Evolutionary conservation across 1,140 invertebrate species (phyloP).

Genomic region (Zelostemma sp.): DNA sequence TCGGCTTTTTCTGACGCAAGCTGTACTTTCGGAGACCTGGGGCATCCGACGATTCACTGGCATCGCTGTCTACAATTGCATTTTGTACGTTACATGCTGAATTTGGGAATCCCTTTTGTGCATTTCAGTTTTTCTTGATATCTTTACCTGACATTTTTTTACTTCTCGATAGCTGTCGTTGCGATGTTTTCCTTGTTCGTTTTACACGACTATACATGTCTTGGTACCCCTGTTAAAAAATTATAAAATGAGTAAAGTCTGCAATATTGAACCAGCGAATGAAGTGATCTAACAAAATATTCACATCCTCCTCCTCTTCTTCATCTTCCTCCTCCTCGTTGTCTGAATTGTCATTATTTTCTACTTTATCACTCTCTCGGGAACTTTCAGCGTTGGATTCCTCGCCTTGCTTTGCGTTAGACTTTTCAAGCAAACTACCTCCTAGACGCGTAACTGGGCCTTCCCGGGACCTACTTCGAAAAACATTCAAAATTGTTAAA

Average conservation of each 20-base stretch:
- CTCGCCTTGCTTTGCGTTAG: slow-evolving; percentile 54
- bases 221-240: slow-evolving; percentile 61
- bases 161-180: slow-evolving; percentile 63
- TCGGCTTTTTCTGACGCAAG: slow-evolving; percentile 69
- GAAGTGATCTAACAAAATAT: too few species aligned
- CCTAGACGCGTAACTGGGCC: slow-evolving; percentile 64
- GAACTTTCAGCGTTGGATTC: slow-evolving; percentile 56
- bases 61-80: slow-evolving; percentile 58
- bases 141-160: slow-evolving; percentile 60
- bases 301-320: slow-evolving; percentile 44
- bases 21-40: slow-evolving; percentile 69
- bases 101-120: too few species aligned
- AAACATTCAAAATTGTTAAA: too few species aligned
- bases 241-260: slow-evolving; percentile 31
- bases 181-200: slow-evolving; percentile 67
- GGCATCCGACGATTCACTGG: slow-evolving; percentile 66
- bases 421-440: slow-evolving; percentile 55
- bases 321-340: slow-evolving; percentile 63
- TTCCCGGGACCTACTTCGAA: slow-evolving; percentile 53
- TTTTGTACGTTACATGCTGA: too few species aligned
- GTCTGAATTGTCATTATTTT: slow-evolving; percentile 67
- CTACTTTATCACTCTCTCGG: slow-evolving; percentile 58
- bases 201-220: slow-evolving; percentile 78
- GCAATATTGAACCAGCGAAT: too few species aligned
- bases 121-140: too few species aligned